These are phyloP conservation scores for Magallana angulata DNA, from an alignment of 1,140 invertebrate species.

Conservation along the genomic window DNA sequence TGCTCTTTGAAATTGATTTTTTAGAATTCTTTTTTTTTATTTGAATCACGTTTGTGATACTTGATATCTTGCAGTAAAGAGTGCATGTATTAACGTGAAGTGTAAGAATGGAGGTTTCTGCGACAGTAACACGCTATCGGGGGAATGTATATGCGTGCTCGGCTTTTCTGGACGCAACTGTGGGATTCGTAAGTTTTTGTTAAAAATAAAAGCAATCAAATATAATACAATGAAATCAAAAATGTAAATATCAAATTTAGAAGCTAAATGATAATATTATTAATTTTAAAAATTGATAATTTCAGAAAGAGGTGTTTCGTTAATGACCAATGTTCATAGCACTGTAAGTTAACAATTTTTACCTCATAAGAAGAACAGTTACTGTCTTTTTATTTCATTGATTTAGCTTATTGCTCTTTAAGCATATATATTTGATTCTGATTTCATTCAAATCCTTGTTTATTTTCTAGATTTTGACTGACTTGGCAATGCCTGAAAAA, in stretches of 20 bases:
- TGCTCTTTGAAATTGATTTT: too few species aligned
- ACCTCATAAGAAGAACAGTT: neutral
- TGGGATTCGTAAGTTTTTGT: neutral
- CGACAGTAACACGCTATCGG: neutral
- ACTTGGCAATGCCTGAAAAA: neutral
- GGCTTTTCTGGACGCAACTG: neutral
- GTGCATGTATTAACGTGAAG: constrained; percentile 6
- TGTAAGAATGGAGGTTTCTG: constrained; percentile 21
- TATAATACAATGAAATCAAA: too few species aligned
- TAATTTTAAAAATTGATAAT: neutral
- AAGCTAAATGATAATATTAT: too few species aligned
- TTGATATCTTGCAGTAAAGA: neutral
- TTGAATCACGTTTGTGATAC: too few species aligned
- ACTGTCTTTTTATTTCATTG: too few species aligned
- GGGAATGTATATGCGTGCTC: constrained; percentile 1
- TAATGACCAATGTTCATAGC: neutral
- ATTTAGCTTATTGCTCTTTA: too few species aligned
- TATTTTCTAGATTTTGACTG: neutral
- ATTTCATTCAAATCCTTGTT: neutral
- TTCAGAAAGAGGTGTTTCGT: neutral
- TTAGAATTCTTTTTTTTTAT: too few species aligned
- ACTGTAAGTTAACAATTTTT: neutral
- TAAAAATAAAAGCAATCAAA: too few species aligned
- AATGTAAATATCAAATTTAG: too few species aligned
- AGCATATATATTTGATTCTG: neutral